A percentile compares a stretch with the other conserved stretches of the same genome.
phyloP scores from a whole-genome alignment of 53 echinoderm and acorn worm species.

The Apostichopus leukothele region DNA sequence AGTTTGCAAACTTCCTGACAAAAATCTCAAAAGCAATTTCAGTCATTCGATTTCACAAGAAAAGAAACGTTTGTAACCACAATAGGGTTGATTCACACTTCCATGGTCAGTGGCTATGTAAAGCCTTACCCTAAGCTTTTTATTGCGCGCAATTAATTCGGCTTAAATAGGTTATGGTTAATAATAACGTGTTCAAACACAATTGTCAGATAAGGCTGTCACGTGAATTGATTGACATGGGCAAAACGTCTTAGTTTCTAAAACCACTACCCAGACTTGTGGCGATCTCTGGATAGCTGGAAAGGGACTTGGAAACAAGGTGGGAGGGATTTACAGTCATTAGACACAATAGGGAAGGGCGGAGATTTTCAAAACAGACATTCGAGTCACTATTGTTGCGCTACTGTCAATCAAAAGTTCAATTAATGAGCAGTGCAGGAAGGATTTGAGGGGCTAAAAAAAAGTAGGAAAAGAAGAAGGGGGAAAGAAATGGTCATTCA shows the following conservation, averaged over 20 bases:
- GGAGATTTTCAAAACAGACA: constrained; percentile 41
- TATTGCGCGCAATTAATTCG: constrained; percentile 29
- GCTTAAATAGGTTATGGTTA: constrained; percentile 29
- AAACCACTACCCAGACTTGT: too few species aligned
- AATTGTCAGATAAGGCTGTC: constrained; percentile 44
- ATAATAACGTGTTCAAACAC: constrained; percentile 38
- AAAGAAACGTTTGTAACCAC: constrained; percentile 13
- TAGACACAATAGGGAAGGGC: constrained; percentile 14
- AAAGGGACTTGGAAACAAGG: background rate
- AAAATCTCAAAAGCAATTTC: background rate
- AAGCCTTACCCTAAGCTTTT: background rate
- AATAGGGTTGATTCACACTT: constrained; percentile 40
- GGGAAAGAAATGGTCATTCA: background rate
- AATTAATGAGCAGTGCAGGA: background rate
- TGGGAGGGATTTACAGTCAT: constrained; percentile 10
- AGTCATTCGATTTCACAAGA: background rate
- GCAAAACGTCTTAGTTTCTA: background rate
- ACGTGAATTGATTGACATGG: constrained; percentile 4
- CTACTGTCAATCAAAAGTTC: background rate
- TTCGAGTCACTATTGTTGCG: background rate
- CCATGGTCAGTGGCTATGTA: background rate
- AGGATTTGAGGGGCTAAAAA: too few species aligned
- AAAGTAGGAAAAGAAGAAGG: too few species aligned
- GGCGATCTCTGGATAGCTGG: background rate
- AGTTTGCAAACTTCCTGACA: background rate